phyloP scores from a whole-genome alignment of 2,888 invertebrate genomes.

The Beris morrisii region DNA sequence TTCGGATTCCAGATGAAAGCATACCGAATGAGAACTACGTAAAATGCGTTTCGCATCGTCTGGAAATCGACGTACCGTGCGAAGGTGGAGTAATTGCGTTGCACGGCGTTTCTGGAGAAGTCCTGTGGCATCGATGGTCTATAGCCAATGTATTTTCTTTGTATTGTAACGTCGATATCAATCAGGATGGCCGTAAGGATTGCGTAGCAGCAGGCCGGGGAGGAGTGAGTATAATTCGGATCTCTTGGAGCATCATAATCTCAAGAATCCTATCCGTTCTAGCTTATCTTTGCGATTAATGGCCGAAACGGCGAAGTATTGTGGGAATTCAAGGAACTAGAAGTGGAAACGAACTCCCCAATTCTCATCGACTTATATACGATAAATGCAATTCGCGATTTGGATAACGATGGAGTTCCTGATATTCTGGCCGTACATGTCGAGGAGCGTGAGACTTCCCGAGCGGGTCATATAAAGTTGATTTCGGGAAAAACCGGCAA shows the following conservation, averaged over 20 bases:
- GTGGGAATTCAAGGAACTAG: constrained; percentile 60
- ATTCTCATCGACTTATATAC: constrained; percentile 66
- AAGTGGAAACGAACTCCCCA: constrained; percentile 57
- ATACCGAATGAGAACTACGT: constrained; percentile 61
- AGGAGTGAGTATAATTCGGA: constrained; percentile 60
- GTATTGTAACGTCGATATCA: constrained; percentile 72
- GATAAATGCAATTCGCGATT: constrained; percentile 69
- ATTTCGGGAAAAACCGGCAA: constrained; percentile 71
- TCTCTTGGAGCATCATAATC: background rate
- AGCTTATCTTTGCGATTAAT: constrained; percentile 67
- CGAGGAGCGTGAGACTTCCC: constrained; percentile 57
- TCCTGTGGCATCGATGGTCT: constrained; percentile 75
- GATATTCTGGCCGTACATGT: constrained; percentile 74
- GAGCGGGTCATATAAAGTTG: constrained; percentile 67
- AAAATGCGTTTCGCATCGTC: constrained; percentile 63
- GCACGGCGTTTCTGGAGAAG: constrained; percentile 70
- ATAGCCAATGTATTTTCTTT: constrained; percentile 72
- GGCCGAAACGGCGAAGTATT: constrained; percentile 67
- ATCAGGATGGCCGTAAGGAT: constrained; percentile 68
- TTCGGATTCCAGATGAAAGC: constrained; percentile 48
- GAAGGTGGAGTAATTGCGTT: constrained; percentile 75
- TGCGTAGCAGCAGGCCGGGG: constrained; percentile 74
- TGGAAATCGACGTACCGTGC: constrained; percentile 70
- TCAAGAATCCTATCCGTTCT: constrained; percentile 37
- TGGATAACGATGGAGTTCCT: constrained; percentile 68